phyloP scores from a whole-genome alignment of 2,113 vertebrate genomes.

The Trochalopteron elliotii region DNA sequence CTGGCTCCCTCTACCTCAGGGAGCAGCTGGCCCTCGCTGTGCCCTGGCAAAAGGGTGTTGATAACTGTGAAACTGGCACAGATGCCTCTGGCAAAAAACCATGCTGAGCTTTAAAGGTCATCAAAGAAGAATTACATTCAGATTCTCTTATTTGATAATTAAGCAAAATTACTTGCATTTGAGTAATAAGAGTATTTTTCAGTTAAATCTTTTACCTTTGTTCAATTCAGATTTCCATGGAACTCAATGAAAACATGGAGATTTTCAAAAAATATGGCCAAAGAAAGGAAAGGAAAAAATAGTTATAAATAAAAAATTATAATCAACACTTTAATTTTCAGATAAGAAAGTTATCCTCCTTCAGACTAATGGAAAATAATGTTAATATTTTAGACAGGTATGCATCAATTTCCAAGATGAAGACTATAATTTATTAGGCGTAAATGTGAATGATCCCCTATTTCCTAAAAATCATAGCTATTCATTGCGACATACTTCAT shows the following conservation, averaged over 20 bases:
- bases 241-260: background rate
- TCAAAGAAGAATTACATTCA: background rate
- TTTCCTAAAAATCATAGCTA: slow-evolving; percentile 32
- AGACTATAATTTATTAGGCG: slow-evolving; percentile 28
- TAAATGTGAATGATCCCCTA: slow-evolving; percentile 45
- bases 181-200: background rate
- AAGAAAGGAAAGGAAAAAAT: background rate
- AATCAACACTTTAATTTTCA: background rate
- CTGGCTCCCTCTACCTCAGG: background rate
- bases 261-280: background rate
- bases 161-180: background rate
- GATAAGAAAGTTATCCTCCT: background rate
- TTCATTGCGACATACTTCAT: slow-evolving; percentile 24
- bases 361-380: background rate
- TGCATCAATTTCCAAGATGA: slow-evolving; percentile 2
- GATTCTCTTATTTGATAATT: background rate
- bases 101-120: background rate
- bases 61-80: background rate
- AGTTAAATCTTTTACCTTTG: background rate
- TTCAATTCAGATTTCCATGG: background rate
- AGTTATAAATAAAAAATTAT: background rate
- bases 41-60: background rate
- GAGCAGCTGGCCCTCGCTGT: fast-evolving
- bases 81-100: background rate
- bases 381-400: background rate